Evolutionary conservation across 2,888 invertebrate species (phyloP).

Genomic region (Lampropteryx suffumata): DNA sequence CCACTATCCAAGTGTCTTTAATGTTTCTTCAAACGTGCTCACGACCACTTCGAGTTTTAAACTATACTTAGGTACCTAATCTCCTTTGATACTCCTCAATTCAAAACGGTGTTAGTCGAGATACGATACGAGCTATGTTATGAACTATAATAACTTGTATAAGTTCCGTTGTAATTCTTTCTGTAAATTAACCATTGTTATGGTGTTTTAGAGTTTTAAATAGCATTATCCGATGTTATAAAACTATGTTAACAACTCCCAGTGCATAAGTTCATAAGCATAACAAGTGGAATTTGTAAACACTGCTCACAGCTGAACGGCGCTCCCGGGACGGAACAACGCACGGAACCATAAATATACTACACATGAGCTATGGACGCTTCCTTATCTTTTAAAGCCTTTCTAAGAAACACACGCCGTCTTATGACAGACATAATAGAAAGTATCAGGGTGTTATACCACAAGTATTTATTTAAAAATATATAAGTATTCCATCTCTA

Average conservation of each 20-base stretch:
- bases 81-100: not conserved
- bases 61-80: constrained; percentile 1
- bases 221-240: not conserved
- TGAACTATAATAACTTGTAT: no score
- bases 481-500: no score
- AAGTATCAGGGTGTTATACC: no score
- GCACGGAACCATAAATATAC: constrained; percentile 13
- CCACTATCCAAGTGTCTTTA: constrained; percentile 4
- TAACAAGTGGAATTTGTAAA: constrained; percentile 1
- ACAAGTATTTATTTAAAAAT: no score
- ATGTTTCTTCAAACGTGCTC: constrained; percentile 3
- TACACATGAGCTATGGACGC: constrained; percentile 11
- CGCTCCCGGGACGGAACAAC: constrained; percentile 17
- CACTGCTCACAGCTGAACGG: not conserved
- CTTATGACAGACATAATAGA: not conserved
- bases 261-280: not conserved
- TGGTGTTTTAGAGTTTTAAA: no score
- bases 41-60: not conserved
- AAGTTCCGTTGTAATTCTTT: no score
- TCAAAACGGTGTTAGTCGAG: no score
- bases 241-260: not conserved
- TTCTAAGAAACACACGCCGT: not conserved
- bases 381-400: constrained; percentile 8
- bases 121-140: no score
- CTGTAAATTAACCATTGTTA: no score